These are phyloP conservation scores for Pteria penguin DNA, from an alignment of 2,888 invertebrate genomes.

Conservation along the genomic window DNA sequence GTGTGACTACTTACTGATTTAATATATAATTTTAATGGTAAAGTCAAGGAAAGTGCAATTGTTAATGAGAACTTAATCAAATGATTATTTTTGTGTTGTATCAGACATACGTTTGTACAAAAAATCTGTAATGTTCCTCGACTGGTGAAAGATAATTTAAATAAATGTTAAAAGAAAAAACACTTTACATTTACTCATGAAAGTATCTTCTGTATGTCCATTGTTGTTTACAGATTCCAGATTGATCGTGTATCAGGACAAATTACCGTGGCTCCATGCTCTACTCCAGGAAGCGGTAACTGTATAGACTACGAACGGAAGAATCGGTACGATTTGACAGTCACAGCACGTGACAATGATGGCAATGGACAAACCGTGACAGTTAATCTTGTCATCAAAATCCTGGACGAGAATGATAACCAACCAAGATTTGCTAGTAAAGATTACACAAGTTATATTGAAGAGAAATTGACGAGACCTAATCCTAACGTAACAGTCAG, in stretches of 20 bases:
- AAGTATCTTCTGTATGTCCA: not conserved
- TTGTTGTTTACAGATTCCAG: slow-evolving; percentile 83
- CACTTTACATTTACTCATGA: not conserved
- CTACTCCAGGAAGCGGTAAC: slow-evolving; percentile 70
- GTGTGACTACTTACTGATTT: too few species aligned
- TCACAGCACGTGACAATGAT: slow-evolving; percentile 86
- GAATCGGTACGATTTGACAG: slow-evolving; percentile 55
- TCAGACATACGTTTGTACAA: too few species aligned
- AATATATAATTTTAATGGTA: too few species aligned
- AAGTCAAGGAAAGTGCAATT: too few species aligned
- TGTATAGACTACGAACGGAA: slow-evolving; percentile 84
- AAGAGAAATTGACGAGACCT: slow-evolving; percentile 74
- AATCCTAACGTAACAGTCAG: slow-evolving; percentile 88
- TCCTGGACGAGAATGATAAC: slow-evolving; percentile 69
- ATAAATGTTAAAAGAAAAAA: too few species aligned
- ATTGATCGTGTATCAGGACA: slow-evolving; percentile 91
- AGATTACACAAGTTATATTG: slow-evolving; percentile 64
- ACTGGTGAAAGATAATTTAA: too few species aligned
- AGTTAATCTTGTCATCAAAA: slow-evolving; percentile 55
- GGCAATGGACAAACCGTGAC: slow-evolving; percentile 83
- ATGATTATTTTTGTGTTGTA: too few species aligned
- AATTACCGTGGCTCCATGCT: slow-evolving; percentile 86
- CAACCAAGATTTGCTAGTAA: slow-evolving; percentile 83
- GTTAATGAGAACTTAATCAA: too few species aligned
- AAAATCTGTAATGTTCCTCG: too few species aligned